Evolutionary conservation across 2,888 invertebrate genomes (phyloP), one percentile per base, ranked within the genome.

Genomic region (Eulithis testata): DNA sequence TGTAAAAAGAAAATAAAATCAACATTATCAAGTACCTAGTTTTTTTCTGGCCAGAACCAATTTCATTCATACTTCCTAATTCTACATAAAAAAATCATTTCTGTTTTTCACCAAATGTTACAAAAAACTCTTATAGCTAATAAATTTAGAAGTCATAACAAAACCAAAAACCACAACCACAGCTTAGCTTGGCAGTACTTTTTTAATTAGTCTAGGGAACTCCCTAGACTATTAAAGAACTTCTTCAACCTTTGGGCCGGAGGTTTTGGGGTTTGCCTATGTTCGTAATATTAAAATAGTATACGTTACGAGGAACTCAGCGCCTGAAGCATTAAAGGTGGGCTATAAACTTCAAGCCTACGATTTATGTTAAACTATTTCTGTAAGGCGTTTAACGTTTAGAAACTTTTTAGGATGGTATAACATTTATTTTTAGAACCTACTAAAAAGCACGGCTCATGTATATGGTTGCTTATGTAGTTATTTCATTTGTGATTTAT

Each of bases 311-410:
- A 40, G 31, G 40, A 40, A 44, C n/a, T n/a, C 6, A 37, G 49
- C 61, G 43, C 61, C 61, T 61, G 11, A 27, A 12, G 14, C 11
- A 52, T 44, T 31, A 14, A 9, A 6, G n/a, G 36, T 14, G 31
- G 12, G 8, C 43, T 14, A 50, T 11, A 40, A 14, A 12, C 27
- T 27, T 37, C n/a, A 9, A 2, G 36, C 12, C n/a, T n/a, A 31
- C 31, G 51, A 31, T 7, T 52, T 11, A 31, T 55, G 49, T 4
- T 31, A 61, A 40, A 14, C 40, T 49, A 27, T 37, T 60, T 60
- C n/a, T 54, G 27, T 43, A 27, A 61, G 61, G 50, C 55, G 56
- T 14, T 60, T 53, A 2, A 9, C 9, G 40, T 8, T 40, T 11
- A 8, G 2, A 2, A 27, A 21, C 11, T 6, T 44, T 44, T 55